Evolutionary conservation across 2,888 invertebrate species (phyloP).

Genomic region (Ypsolopha scabrella): DNA sequence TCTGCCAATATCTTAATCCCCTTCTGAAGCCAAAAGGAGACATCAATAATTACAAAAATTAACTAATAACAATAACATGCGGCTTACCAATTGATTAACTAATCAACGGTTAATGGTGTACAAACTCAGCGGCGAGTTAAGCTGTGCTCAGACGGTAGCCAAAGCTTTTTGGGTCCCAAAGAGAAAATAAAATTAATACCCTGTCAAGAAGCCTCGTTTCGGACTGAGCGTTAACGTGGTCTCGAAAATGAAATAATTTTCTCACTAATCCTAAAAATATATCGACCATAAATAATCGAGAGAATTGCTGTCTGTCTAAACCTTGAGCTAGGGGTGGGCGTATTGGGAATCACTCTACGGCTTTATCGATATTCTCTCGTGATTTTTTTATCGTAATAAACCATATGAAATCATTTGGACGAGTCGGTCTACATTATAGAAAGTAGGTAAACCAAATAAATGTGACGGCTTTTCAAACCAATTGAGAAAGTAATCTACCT

Average conservation of each 20-base stretch:
- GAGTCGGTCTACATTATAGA: no score
- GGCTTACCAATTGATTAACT: no score
- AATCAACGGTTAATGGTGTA: no score
- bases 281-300: conserved; percentile 55
- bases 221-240: conserved; percentile 28
- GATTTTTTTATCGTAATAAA: neutral
- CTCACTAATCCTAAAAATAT: conserved; percentile 62
- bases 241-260: conserved; percentile 59
- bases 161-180: neutral
- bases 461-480: no score
- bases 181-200: neutral
- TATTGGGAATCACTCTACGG: conserved; percentile 8
- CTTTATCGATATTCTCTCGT: conserved; percentile 4
- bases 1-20: no score
- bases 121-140: no score
- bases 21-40: no score
- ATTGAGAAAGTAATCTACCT: no score
- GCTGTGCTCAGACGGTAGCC: neutral
- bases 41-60: no score
- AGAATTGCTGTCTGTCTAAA: conserved; percentile 51
- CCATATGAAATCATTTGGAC: no score
- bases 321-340: conserved; percentile 30
- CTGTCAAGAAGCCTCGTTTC: neutral
- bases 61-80: no score
- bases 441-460: no score